phyloP scores from a whole-genome alignment of 2,888 invertebrate genomes.

The Andrena haemorrhoa region DNA sequence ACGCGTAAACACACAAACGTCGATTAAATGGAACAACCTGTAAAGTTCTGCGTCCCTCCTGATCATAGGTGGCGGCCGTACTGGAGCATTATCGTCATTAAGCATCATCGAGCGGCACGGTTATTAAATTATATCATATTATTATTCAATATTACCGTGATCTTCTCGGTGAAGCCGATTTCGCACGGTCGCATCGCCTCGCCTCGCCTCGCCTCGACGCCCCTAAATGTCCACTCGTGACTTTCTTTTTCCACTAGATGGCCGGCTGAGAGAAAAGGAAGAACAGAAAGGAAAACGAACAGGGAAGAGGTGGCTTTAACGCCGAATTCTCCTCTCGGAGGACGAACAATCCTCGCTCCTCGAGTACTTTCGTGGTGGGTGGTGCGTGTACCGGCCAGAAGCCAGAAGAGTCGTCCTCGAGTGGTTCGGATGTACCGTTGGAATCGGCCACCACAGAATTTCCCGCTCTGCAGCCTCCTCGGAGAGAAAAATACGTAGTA shows the following conservation, averaged over 20 bases:
- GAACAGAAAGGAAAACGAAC: background rate
- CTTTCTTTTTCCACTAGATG: conserved; percentile 31
- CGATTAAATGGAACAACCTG: conserved; percentile 44
- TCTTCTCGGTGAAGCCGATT: conserved; percentile 53
- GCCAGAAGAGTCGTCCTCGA: conserved; percentile 54
- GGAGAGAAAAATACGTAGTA: conserved; percentile 50
- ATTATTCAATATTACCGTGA: conserved; percentile 63
- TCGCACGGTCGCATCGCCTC: conserved; percentile 48
- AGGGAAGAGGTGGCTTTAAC: conserved; percentile 34
- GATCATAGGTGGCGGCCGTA: conserved; percentile 58
- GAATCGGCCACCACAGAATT: conserved; percentile 62
- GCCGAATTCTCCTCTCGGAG: conserved; percentile 63
- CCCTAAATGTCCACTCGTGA: conserved; percentile 17
- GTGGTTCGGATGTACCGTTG: conserved; percentile 66
- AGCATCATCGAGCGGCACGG: conserved; percentile 60
- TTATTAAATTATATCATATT: conserved; percentile 67
- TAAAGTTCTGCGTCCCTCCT: conserved; percentile 24
- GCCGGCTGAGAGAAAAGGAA: background rate
- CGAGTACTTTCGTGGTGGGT: conserved; percentile 66
- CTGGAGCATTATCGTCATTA: conserved; percentile 64
- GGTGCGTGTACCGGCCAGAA: conserved; percentile 51
- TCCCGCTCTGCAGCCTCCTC: conserved; percentile 43
- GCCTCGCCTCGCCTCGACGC: background rate
- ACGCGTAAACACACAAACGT: conserved; percentile 30
- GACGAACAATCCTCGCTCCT: conserved; percentile 63